Conservation (phyloP, 2,888 invertebrate genomes). For the Cyclophora punctaria region DNA sequence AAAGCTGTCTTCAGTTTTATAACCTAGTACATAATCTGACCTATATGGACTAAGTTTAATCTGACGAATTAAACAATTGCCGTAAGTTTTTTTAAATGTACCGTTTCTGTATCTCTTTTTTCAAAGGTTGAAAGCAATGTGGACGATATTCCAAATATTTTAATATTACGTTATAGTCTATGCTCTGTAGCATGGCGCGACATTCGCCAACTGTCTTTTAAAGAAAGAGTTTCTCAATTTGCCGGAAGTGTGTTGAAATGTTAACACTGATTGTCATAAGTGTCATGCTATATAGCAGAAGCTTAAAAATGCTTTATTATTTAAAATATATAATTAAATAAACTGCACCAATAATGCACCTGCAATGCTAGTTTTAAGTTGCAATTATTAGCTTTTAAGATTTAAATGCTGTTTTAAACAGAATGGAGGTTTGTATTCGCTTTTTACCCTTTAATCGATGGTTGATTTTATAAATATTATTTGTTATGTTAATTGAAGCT, state of each 20-base stretch:
- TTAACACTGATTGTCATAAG: too few species aligned
- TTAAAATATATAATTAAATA: constrained; percentile 1
- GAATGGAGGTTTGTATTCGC: background rate
- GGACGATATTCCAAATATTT: background rate
- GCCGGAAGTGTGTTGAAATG: background rate
- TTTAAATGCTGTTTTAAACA: constrained; percentile 10
- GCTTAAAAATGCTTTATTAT: constrained; percentile 13
- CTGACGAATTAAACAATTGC: too few species aligned
- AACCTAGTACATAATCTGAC: too few species aligned
- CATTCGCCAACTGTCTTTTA: background rate
- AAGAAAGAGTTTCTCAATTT: background rate
- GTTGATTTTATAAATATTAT: too few species aligned
- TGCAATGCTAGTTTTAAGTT: constrained; percentile 14
- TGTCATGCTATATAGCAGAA: constrained; percentile 1
- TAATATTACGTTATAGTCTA: background rate
- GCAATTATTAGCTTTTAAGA: constrained; percentile 20
- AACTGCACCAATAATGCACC: constrained; percentile 3
- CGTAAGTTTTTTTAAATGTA: too few species aligned
- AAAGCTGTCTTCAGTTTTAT: too few species aligned
- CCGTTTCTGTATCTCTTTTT: too few species aligned
- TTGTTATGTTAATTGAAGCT: too few species aligned
- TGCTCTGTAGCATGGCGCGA: background rate
- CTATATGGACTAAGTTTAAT: too few species aligned
- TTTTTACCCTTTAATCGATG: background rate
- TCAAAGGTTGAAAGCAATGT: too few species aligned